phyloP scores from a whole-genome alignment of 2,888 invertebrate genomes.

The Ormyrus labotus region DNA sequence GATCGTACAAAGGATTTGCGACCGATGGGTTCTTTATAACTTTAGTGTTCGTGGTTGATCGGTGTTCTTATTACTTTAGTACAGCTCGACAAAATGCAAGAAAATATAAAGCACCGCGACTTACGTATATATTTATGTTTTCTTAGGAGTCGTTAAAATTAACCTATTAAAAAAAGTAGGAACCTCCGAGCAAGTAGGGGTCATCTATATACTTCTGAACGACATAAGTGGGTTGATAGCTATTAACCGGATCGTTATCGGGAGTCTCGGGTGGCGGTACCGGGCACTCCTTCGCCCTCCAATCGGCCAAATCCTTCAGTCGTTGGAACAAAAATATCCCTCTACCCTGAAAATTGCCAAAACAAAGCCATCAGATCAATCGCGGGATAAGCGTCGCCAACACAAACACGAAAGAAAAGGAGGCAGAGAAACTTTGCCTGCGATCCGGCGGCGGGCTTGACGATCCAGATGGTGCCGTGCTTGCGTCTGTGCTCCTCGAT shows the following conservation, averaged over 20 bases:
- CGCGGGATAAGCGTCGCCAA: too few relatives aligned
- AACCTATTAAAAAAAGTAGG: conserved; percentile 9
- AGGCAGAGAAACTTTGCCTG: conserved; percentile 71
- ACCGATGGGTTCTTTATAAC: too few relatives aligned
- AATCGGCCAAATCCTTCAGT: conserved; percentile 70
- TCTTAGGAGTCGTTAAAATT: too few relatives aligned
- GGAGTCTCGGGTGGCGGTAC: conserved; percentile 40
- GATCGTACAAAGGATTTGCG: too few relatives aligned
- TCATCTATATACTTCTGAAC: conserved; percentile 80
- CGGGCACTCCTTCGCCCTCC: conserved; percentile 65
- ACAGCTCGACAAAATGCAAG: too few relatives aligned
- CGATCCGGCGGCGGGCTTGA: conserved; percentile 80
- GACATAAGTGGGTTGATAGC: conserved; percentile 73
- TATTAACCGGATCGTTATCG: conserved; percentile 32
- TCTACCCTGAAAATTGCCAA: conserved; percentile 75
- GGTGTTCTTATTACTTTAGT: too few relatives aligned
- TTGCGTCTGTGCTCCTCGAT: conserved; percentile 79
- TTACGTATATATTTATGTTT: too few relatives aligned
- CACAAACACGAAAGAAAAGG: too few relatives aligned
- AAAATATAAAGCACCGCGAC: too few relatives aligned
- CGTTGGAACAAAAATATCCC: conserved; percentile 81
- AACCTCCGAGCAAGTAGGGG: conserved; percentile 79
- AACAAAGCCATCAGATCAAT: too few relatives aligned
- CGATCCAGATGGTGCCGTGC: conserved; percentile 80
- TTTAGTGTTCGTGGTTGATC: too few relatives aligned